These are phyloP conservation scores for Suillia variegata DNA, from an alignment of 2,888 invertebrate genomes.

Conservation along the genomic window DNA sequence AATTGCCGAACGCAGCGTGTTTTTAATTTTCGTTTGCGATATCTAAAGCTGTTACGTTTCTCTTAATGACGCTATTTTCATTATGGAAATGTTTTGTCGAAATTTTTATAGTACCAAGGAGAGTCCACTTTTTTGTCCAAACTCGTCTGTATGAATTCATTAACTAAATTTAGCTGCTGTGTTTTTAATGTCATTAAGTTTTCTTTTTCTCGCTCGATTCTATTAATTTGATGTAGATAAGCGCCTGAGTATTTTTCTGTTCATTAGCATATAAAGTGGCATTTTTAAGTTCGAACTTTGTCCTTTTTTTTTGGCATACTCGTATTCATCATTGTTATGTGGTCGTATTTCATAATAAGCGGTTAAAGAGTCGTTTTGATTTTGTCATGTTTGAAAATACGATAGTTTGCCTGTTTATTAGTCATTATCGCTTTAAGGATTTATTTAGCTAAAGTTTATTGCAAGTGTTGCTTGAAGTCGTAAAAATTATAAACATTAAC, in stretches of 20 bases:
- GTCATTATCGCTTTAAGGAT: too few species aligned
- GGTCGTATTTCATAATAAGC: too few species aligned
- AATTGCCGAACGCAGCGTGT: constrained; percentile 51
- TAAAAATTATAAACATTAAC: too few species aligned
- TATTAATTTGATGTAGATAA: constrained; percentile 24
- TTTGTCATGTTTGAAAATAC: too few species aligned
- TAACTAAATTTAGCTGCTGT: constrained; percentile 9
- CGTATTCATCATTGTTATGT: too few species aligned
- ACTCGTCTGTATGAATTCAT: constrained; percentile 16
- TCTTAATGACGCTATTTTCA: constrained; percentile 53
- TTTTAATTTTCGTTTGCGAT: constrained; percentile 39
- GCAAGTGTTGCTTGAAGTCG: too few species aligned
- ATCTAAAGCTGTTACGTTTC: constrained; percentile 52
- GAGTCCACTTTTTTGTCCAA: constrained; percentile 12
- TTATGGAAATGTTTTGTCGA: constrained; percentile 48
- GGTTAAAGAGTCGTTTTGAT: too few species aligned
- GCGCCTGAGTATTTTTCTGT: constrained; percentile 19
- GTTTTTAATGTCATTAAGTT: constrained; percentile 19
- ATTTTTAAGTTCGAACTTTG: too few species aligned
- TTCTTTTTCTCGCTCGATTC: too few species aligned
- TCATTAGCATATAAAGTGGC: constrained; percentile 51
- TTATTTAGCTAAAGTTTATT: too few species aligned
- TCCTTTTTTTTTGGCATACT: too few species aligned
- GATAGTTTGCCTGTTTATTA: too few species aligned
- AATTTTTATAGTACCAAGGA: constrained; percentile 26